Percentiles rank a stretch among this genome's conserved stretches.
Evolutionary conservation across 2,888 invertebrate species (phyloP).

Genomic region (Hyposoter dolosus): DNA sequence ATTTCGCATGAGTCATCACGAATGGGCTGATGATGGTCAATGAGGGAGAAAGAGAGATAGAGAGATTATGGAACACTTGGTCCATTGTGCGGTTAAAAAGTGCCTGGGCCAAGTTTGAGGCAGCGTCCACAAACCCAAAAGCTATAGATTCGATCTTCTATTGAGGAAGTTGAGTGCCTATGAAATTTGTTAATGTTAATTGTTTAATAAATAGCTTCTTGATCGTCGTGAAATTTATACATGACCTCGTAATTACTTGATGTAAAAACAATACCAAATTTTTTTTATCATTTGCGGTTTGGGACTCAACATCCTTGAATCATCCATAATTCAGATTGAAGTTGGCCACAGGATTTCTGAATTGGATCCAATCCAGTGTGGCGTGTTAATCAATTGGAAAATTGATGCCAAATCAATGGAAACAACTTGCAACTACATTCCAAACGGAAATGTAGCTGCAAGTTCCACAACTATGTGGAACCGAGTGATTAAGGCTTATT

Average conservation of each 20-base stretch:
- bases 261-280: no score
- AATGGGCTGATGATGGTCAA: neutral
- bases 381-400: neutral
- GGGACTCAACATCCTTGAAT: neutral
- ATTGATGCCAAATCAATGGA: neutral
- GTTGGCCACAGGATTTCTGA: neutral
- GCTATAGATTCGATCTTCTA: neutral
- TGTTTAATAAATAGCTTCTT: no score
- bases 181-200: no score
- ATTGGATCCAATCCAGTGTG: neutral
- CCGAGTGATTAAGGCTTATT: slow-evolving; percentile 33
- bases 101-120: slow-evolving; percentile 71
- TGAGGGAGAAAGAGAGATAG: slow-evolving; percentile 48
- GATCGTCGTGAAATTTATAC: no score
- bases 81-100: slow-evolving; percentile 66
- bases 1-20: slow-evolving; percentile 21
- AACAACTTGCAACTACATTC: neutral
- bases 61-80: slow-evolving; percentile 70
- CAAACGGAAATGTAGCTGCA: neutral
- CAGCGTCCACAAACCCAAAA: slow-evolving; percentile 65
- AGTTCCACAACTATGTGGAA: neutral
- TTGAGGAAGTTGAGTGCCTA: no score
- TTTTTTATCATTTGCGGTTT: no score
- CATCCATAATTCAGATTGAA: neutral
- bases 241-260: no score